These are phyloP conservation scores for Sarcophaga bullata DNA, from an alignment of 1,140 invertebrate species.

Conservation along the genomic window DNA sequence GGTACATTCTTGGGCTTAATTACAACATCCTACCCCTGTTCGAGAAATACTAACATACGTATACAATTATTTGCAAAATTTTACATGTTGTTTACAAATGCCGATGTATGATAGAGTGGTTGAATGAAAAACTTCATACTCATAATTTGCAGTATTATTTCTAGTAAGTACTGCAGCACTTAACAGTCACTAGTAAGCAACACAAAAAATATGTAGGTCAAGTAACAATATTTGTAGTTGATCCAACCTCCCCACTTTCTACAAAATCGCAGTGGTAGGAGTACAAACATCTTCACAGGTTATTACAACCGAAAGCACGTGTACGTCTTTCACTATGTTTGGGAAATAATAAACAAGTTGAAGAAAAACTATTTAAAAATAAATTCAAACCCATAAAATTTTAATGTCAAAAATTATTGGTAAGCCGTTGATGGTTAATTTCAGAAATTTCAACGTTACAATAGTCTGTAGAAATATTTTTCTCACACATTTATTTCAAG, in stretches of 20 bases:
- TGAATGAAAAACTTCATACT: not conserved
- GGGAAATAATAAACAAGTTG: not conserved
- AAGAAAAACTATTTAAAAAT: slow-evolving; percentile 2
- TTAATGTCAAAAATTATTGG: not conserved
- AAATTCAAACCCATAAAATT: not conserved
- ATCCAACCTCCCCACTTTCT: too few species aligned
- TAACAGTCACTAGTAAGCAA: not conserved
- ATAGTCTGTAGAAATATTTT: not conserved
- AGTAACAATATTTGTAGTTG: not conserved
- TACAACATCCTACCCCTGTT: not conserved
- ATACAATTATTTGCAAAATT: slow-evolving; percentile 10
- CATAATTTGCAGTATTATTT: not conserved
- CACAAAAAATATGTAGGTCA: not conserved
- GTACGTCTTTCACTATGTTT: not conserved
- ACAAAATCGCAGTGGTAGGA: not conserved
- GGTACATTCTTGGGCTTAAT: slow-evolving; percentile 51
- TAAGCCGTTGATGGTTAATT: not conserved
- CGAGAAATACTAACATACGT: slow-evolving; percentile 6
- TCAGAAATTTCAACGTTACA: not conserved
- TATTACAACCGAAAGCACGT: not conserved
- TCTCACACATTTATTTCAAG: not conserved
- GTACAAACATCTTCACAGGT: not conserved
- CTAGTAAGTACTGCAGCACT: not conserved
- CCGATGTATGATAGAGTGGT: not conserved
- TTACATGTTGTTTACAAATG: not conserved